Evolutionary conservation across 2,888 invertebrate species (phyloP), one percentile per base, ranked within the genome.

Genomic region (Lasioglossum figueresi): DNA sequence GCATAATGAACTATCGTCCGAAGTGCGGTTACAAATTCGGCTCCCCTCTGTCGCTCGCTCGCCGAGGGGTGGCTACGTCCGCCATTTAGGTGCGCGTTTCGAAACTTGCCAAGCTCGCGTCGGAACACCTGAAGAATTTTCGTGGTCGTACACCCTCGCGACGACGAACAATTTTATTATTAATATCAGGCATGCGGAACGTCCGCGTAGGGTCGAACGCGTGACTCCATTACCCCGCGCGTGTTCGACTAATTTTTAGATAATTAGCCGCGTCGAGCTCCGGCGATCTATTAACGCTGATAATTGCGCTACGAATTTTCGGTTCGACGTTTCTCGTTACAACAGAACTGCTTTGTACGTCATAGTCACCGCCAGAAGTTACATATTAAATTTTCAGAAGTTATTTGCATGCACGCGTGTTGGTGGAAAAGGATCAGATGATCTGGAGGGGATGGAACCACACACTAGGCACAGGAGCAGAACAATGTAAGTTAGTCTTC

Each of bases 1-100:
- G 82, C 88, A 90, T 92, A 92, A 92, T 92, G 90, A 92, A 90
- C 91, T 88, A 87, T 88, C 82, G 81, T 80, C 80, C 85, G 78
- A 84, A 88, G 86, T 89, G 86, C 85, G 86, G 89, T 91, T 89
- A 80, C 88, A 88, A 91, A 91, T 92, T 90, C 84, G 73, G 71
- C 82, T 37, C 37, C 68, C 43, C 43, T 43, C 43, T 43, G 43
- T 43, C 43, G 43, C 43, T 43, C 43, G 12, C 12, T 43, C 43
- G 43, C 14, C 43, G 43, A 40, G 70, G 70, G 37, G 37, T 40
- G 5, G 70, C n/a, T 56, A 12, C n/a, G 40, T 40, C 23, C 10
- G 3, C 68, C 84, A 84, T 83, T 86, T 80, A 77, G 86, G 86
- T 78, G 5, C 73, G 79, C 76, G 78, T 74, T 59, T 34, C 63